Conservation (phyloP, 2,797 vertebrate species). For the Myotis planiceps region DNA sequence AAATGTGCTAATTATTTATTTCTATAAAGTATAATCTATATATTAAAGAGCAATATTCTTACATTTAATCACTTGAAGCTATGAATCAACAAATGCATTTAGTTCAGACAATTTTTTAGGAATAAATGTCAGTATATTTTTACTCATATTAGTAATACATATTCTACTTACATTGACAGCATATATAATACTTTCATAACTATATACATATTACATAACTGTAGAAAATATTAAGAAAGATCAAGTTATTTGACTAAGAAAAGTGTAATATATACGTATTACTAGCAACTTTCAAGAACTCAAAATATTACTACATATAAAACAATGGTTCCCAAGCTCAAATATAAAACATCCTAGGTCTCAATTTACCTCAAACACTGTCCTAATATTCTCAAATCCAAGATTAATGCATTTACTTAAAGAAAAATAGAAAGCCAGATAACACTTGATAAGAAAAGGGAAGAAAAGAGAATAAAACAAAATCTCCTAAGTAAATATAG, state of each 20-base stretch:
- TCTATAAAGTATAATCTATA: background rate
- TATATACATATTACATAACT: background rate
- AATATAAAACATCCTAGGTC: background rate
- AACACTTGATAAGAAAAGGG: background rate
- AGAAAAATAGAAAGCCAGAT: background rate
- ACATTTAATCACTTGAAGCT: slow-evolving; percentile 7
- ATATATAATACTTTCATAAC: background rate
- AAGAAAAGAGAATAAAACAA: background rate
- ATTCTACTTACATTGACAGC: background rate
- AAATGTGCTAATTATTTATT: background rate
- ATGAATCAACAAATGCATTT: slow-evolving; percentile 2
- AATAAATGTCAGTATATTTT: background rate
- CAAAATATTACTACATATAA: background rate
- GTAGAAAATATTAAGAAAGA: background rate
- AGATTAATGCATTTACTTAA: background rate
- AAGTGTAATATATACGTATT: background rate
- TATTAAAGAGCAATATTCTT: background rate
- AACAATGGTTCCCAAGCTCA: background rate
- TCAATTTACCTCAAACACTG: background rate
- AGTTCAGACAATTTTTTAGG: slow-evolving; percentile 7
- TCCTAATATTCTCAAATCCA: background rate
- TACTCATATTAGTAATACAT: background rate
- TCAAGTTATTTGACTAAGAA: background rate
- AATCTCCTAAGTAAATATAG: background rate
- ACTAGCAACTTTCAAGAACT: slow-evolving; percentile 4